phyloP scores from a whole-genome alignment of 2,113 vertebrate genomes.

The Cynopterus brachyotis region DNA sequence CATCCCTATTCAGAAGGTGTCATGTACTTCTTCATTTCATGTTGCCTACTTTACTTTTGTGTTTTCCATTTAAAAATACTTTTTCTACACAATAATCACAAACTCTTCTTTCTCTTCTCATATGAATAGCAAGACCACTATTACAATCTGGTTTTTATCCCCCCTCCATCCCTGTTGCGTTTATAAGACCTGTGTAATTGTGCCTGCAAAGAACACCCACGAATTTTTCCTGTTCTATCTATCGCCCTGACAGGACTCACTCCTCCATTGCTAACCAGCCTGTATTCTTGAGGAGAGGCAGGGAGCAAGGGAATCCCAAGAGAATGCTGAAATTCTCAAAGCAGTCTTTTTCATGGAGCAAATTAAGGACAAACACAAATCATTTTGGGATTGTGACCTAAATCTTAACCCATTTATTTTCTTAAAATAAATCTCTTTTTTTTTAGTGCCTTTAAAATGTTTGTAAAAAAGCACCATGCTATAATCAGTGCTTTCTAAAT shows the following conservation, averaged over 20 bases:
- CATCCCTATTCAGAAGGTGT: background rate
- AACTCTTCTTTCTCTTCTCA: background rate
- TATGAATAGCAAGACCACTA: background rate
- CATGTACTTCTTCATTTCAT: background rate
- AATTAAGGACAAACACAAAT: constrained; percentile 79
- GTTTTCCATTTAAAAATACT: background rate
- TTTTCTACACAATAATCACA: background rate
- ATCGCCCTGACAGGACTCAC: background rate
- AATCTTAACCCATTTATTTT: constrained; percentile 74
- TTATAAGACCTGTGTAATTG: background rate
- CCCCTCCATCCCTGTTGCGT: background rate
- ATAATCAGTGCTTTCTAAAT: constrained; percentile 34
- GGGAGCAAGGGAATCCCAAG: constrained; percentile 35
- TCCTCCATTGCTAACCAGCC: background rate
- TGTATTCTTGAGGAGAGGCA: background rate
- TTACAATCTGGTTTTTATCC: background rate
- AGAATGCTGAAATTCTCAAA: constrained; percentile 56
- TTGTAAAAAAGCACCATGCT: constrained; percentile 30
- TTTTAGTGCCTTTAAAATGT: constrained; percentile 51
- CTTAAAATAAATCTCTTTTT: constrained; percentile 70
- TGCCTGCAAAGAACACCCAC: background rate
- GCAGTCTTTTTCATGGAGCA: constrained; percentile 60
- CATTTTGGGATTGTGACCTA: constrained; percentile 74
- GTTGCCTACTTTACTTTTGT: background rate
- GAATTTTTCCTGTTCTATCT: background rate